Evolutionary conservation across 2,113 vertebrate genomes (phyloP), one percentile per base, ranked within the genome.

Genomic region (Donacobius atricapilla): DNA sequence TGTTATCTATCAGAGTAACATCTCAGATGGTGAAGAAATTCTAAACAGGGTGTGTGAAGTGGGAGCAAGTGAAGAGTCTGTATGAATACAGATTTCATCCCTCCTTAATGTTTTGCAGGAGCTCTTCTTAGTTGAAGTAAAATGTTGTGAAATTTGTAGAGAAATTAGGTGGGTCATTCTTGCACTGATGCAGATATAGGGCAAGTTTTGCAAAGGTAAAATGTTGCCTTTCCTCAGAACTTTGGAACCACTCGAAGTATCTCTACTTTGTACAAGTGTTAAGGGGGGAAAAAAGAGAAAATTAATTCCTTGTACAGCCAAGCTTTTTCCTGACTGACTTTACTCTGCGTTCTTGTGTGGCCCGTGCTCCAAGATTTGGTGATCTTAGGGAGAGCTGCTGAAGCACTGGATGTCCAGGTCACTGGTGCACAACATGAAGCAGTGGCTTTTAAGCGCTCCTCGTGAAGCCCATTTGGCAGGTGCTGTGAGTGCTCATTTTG

Each of bases 1-100:
- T 93, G 61, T 91, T 22, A 17, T 75, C 89, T 89, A 42, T 91
- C 91, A 73, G 45, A 57, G 44, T 83, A 75, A 35, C 87, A 13
- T 84, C 77, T 96, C 70, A 76, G 73, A 66, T 79, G 51, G 82
- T 75, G 83, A 73, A 89, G 64, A 77, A 81, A 60, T 89, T 73
- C 82, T 82, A 22, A 90, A 78, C 23, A 65, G 65, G 42, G 8
- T 61, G 27, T 79, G 15, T 86, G 71, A 76, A 65, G 37, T 35
- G 20, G 64, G 33, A 90, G 30, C 65, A 75, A 45, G 17, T 51
- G 60, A 77, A 73, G 50, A 61, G 21, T 64, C 58, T 2, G 0
- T 39, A 25, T 73, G 68, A 77, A 88, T n/a, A n/a, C n/a, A n/a
- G n/a, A 80, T 90, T 68, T 72, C 45, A 47, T 45, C n/a, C 20